phyloP scores from a whole-genome alignment of 2,113 vertebrate genomes.

The Zootoca vivipara region DNA sequence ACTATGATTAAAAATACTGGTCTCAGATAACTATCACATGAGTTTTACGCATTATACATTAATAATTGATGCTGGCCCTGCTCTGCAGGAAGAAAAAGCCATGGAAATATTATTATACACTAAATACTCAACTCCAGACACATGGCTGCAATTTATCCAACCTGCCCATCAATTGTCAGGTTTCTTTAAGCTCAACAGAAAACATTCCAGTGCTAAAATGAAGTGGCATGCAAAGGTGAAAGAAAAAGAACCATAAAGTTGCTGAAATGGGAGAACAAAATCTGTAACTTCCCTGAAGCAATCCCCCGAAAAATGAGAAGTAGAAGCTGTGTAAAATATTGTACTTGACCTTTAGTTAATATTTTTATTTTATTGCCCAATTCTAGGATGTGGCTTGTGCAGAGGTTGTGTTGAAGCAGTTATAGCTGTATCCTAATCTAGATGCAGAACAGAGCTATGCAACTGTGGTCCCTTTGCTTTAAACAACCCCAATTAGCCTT shows the following conservation, averaged over 20 bases:
- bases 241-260: conserved; percentile 33
- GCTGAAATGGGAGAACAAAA: conserved; percentile 46
- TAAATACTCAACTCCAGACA: conserved; percentile 42
- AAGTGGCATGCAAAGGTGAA: conserved; percentile 34
- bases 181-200: conserved; percentile 45
- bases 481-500: background rate
- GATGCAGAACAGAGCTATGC: background rate
- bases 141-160: conserved; percentile 55
- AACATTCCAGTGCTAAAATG: conserved; percentile 45
- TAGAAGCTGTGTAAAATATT: background rate
- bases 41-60: background rate
- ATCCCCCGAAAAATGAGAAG: conserved; percentile 34
- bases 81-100: conserved; percentile 29
- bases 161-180: conserved; percentile 44
- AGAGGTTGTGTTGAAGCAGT: background rate
- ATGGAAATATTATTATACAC: conserved; percentile 38
- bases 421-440: conserved; percentile 12
- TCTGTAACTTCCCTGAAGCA: conserved; percentile 27
- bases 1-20: accelerated
- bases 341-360: conserved; percentile 13
- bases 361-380: background rate
- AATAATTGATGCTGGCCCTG: conserved; percentile 32
- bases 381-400: background rate
- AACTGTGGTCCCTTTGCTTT: background rate
- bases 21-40: background rate